Evolutionary conservation across 2,797 vertebrate genomes (phyloP).

Genomic region (Bryconaethiops microstoma): DNA sequence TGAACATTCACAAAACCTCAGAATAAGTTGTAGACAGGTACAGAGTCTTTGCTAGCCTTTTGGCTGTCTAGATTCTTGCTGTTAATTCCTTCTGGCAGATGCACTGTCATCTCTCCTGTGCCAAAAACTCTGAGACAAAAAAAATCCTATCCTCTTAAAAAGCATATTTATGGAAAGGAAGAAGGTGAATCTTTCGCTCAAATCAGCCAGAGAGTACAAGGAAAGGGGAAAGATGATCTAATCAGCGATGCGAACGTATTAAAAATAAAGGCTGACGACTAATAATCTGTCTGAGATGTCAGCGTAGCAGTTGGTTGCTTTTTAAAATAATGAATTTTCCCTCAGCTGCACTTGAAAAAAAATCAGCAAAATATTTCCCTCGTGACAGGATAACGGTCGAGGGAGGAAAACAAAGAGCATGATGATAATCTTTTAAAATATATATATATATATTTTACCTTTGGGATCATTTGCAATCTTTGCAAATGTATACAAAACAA

Average conservation of each 20-base stretch:
- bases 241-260: slow-evolving; percentile 52
- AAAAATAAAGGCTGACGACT: slow-evolving; percentile 51
- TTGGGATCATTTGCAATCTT: too few relatives aligned
- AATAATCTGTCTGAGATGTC: slow-evolving; percentile 54
- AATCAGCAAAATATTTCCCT: slow-evolving; percentile 24
- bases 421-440: not conserved
- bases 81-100: slow-evolving; percentile 34
- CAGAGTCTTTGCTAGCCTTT: slow-evolving; percentile 22
- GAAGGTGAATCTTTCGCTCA: slow-evolving; percentile 46
- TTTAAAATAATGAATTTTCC: slow-evolving; percentile 46
- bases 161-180: slow-evolving; percentile 38
- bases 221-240: slow-evolving; percentile 44
- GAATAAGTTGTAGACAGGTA: not conserved
- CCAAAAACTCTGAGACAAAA: slow-evolving; percentile 24
- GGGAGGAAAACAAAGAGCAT: not conserved
- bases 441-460: too few relatives aligned
- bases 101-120: slow-evolving; percentile 20
- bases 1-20: not conserved
- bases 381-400: not conserved
- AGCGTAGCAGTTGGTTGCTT: slow-evolving; percentile 29
- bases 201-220: slow-evolving; percentile 36
- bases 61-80: slow-evolving; percentile 24
- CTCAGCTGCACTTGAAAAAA: slow-evolving; percentile 26
- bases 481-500: too few relatives aligned
- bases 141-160: slow-evolving; percentile 24